phyloP scores from a whole-genome alignment of 2,797 vertebrate genomes.

The Rallus crepitans region DNA sequence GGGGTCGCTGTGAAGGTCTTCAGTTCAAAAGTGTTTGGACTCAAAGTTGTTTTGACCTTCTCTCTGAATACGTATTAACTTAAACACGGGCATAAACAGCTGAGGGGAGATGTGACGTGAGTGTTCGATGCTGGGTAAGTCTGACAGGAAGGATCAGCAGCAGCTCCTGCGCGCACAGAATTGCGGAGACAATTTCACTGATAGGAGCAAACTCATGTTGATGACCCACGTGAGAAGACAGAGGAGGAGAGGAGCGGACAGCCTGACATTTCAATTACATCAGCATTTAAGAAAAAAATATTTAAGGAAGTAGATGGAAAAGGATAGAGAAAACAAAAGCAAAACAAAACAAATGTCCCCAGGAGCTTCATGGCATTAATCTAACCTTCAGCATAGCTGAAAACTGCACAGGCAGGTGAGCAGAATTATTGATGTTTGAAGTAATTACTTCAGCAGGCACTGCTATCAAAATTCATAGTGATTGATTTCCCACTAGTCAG shows the following conservation, averaged over 20 bases:
- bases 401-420: slow-evolving; percentile 60
- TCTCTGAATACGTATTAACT: background rate
- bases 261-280: slow-evolving; percentile 35
- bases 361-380: slow-evolving; percentile 22
- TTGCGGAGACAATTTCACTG: slow-evolving; percentile 26
- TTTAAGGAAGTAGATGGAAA: slow-evolving; percentile 11
- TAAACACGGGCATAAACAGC: background rate
- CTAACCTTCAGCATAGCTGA: slow-evolving; percentile 62
- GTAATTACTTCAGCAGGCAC: slow-evolving; percentile 70
- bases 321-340: slow-evolving; percentile 25
- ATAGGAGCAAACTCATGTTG: slow-evolving; percentile 19
- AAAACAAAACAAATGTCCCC: slow-evolving; percentile 17
- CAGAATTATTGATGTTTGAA: slow-evolving; percentile 72
- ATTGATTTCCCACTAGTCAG: slow-evolving; percentile 74
- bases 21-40: background rate
- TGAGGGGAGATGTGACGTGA: background rate
- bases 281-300: background rate
- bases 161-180: background rate
- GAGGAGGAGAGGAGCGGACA: background rate
- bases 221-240: slow-evolving; percentile 27
- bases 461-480: slow-evolving; percentile 75
- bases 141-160: slow-evolving; percentile 47
- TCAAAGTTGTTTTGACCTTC: background rate
- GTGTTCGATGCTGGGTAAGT: background rate
- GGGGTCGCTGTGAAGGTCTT: background rate